phyloP scores from a whole-genome alignment of 2,113 vertebrate species.

The Pantherophis guttatus region DNA sequence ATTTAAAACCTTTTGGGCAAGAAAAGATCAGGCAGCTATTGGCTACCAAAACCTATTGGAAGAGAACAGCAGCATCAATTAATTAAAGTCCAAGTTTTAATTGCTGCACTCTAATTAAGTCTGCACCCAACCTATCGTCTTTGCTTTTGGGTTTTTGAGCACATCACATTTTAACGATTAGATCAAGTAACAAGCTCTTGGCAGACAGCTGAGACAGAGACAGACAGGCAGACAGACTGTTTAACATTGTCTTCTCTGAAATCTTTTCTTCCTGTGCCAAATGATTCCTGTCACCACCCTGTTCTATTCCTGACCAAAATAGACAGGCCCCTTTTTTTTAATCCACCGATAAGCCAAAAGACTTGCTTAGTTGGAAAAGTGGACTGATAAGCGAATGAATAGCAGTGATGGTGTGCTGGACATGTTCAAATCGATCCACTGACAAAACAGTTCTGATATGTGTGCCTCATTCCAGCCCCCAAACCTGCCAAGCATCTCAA shows the following conservation, averaged over 20 bases:
- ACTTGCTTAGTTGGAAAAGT: constrained; percentile 43
- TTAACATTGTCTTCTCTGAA: neutral
- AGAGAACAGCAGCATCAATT: neutral
- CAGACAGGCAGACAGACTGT: neutral
- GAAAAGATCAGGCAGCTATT: neutral
- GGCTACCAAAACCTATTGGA: neutral
- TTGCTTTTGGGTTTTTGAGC: neutral
- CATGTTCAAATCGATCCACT: constrained; percentile 27
- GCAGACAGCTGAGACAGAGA: neutral
- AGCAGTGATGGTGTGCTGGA: constrained; percentile 25
- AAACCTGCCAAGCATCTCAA: neutral
- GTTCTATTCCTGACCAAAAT: constrained; percentile 19
- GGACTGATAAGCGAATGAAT: constrained; percentile 48
- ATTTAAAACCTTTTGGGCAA: neutral
- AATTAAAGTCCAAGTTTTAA: neutral
- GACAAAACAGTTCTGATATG: constrained; percentile 26
- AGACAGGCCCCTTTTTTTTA: constrained; percentile 1
- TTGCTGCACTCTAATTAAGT: neutral
- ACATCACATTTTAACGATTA: neutral
- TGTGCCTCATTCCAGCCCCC: constrained; percentile 27
- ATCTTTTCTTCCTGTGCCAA: neutral
- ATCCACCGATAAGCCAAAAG: neutral
- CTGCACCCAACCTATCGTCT: neutral
- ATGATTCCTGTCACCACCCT: neutral
- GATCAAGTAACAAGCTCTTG: neutral